Evolutionary conservation across 2,113 vertebrate genomes (phyloP).

Genomic region (Madoqua kirkii): DNA sequence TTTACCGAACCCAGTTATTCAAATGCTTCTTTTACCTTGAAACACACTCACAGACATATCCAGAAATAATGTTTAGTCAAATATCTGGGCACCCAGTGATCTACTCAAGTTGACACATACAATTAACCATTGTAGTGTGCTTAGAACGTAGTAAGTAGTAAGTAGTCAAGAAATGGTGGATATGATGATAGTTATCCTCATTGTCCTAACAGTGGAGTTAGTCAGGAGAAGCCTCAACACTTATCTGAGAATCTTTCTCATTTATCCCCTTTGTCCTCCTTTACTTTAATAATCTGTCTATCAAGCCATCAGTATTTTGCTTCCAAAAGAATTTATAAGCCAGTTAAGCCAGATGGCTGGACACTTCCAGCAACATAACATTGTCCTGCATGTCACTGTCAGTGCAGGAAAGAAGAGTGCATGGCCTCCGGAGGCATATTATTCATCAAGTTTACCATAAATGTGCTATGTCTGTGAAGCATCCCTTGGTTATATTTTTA

Average conservation of each 20-base stretch:
- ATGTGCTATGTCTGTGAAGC: neutral
- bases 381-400: neutral
- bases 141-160: neutral
- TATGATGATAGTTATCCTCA: neutral
- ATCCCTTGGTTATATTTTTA: conserved; percentile 43
- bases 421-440: neutral
- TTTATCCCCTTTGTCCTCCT: neutral
- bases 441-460: neutral
- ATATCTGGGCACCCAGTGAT: neutral
- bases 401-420: neutral
- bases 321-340: conserved; percentile 55
- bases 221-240: neutral
- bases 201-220: neutral
- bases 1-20: neutral
- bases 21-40: neutral
- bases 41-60: neutral
- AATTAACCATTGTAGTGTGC: neutral
- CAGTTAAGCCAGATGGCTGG: conserved; percentile 31
- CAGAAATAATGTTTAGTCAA: neutral
- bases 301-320: conserved; percentile 32
- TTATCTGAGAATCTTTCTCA: neutral
- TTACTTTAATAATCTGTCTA: conserved; percentile 27
- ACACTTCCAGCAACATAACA: neutral
- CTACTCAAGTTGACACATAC: neutral
- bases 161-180: neutral